Base-by-base conservation (phyloP, 2,113 vertebrate species). In the Lontra canadensis region DNA sequence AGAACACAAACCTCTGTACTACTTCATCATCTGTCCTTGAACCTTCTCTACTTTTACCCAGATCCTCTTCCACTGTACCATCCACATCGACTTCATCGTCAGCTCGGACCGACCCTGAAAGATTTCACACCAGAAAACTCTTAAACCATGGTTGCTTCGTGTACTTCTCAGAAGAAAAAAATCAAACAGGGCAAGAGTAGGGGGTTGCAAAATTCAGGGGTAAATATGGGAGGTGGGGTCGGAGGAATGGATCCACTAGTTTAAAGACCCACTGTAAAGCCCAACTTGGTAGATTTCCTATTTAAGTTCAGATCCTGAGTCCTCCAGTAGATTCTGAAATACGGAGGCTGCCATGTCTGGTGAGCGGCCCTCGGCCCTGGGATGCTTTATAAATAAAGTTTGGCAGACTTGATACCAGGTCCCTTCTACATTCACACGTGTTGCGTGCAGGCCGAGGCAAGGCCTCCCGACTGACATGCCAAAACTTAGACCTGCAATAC, bases 1-100 rank as follows among this genome's bases (percentile, higher is more conserved):
- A 0, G 9, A 25, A 3, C 44, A 98, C 99, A 74, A 73, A 99
- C 99, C 99, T 99, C 98, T 99, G 99, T 31, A 99, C 99, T 67
- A 99, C 99, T 98, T 99, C 99, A 65, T 99, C 99, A 39, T 99
- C 99, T 0, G 99, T 99, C 96, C 99, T 99, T 79, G 99, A 99
- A 26, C 99, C 99, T 98, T 99, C 99, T 95, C 99, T 98, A 98
- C 99, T 99, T 98, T 99, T 99, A 14, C 99, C 99, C 80, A 99
- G 87, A 84, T 99, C 99, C 14, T 99, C 99, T 90, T 99, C 99
- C 1, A 99, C 99, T 0, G 99, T 99, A 3, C 98, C 99, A 12
- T 99, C 99, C 21, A 99, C 98, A 23, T 99, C 99, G 39, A 99
- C 94, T 18, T 99, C 99, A 96, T 99, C 99, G 92, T 99, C 96